Conservation (phyloP, 2,888 invertebrate species). For the Idaea straminata region DNA sequence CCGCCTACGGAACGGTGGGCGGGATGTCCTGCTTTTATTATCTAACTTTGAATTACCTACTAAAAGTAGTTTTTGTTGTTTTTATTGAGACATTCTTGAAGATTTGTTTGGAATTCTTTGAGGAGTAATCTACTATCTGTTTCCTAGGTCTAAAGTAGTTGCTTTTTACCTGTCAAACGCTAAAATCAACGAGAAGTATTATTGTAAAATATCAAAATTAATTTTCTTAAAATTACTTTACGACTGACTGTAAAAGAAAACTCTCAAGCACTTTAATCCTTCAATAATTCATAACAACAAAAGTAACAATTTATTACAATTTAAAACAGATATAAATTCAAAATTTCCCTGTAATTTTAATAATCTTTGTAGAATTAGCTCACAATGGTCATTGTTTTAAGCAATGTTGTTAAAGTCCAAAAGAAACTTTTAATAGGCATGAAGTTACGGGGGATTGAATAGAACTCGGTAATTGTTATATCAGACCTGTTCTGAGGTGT, state of each 20-base stretch:
- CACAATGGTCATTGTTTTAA: conserved; percentile 61
- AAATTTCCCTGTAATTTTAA: conserved; percentile 48
- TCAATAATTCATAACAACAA: conserved; percentile 4
- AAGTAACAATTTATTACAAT: conserved; percentile 7
- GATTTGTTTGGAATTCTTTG: conserved; percentile 6
- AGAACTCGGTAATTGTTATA: conserved; percentile 53
- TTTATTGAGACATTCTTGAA: conserved; percentile 10
- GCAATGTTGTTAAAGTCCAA: conserved; percentile 51
- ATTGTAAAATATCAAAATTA: conserved; percentile 2
- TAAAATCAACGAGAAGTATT: not conserved
- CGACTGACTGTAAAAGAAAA: conserved; percentile 3
- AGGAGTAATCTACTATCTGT: not conserved
- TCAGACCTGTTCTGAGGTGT: conserved; percentile 40
- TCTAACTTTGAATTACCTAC: conserved; percentile 12
- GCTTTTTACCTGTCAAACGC: not conserved
- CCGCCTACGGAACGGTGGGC: conserved; percentile 15
- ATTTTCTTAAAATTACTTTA: not conserved
- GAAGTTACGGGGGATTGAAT: conserved; percentile 59
- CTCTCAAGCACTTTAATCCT: not conserved
- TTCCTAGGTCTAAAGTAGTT: too few species aligned
- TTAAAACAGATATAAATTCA: conserved; percentile 20
- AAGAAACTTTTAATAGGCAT: conserved; percentile 68
- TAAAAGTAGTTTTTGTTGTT: conserved; percentile 14
- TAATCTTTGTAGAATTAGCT: conserved; percentile 54
- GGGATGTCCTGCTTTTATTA: conserved; percentile 17